Evolutionary conservation across 2,888 invertebrate species (phyloP), one percentile per base, ranked within the genome.

Genomic region (Morinoia aosen): DNA sequence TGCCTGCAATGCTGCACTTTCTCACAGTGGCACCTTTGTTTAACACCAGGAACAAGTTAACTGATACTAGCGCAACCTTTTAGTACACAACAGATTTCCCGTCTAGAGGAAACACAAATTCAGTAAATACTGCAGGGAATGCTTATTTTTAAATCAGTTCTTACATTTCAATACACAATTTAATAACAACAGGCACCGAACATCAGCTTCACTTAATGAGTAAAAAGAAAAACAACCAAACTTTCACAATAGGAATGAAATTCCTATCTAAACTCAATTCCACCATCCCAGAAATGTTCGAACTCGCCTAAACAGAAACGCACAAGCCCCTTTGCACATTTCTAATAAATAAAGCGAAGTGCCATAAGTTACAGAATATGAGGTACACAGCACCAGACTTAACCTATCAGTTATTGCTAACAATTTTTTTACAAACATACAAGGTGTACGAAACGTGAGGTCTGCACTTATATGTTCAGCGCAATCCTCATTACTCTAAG

Each of bases 401-500:
- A 76, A 76, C 33, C 76, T 76, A 76, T 33, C 76, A 76, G 76
- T 76, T 76, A 76, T 76, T 76, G 76, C 76, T 76, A 76, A 76
- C 76, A 76, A 76, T 76, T 33, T 76, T 25, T 76, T 76, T 76
- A 76, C 76, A 76, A 76, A 76, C 76, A 76, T 76, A 76, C 76
- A 76, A 76, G 76, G 76, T 76, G 25, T 76, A 76, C 76, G 76
- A 76, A 76, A 76, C 76, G 16, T 76, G 76, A 33, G 25, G 76
- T 19, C 61, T 76, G 25, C 76, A 33, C 76, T 33, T 25, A 76
- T 16, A 10, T 76, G 8, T 76, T 19, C 76, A 76, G 16, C 7
- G 25, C 19, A 76, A 33, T 33, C 33, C 76, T 33, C 33, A 76
- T 76, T 76, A 76, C 33, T 0, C 40, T 40, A 90, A 19, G 90